Evolutionary conservation across 2,888 invertebrate species (phyloP), one percentile per base, ranked within the genome.

Genomic region (Leptopilina drosophilae): DNA sequence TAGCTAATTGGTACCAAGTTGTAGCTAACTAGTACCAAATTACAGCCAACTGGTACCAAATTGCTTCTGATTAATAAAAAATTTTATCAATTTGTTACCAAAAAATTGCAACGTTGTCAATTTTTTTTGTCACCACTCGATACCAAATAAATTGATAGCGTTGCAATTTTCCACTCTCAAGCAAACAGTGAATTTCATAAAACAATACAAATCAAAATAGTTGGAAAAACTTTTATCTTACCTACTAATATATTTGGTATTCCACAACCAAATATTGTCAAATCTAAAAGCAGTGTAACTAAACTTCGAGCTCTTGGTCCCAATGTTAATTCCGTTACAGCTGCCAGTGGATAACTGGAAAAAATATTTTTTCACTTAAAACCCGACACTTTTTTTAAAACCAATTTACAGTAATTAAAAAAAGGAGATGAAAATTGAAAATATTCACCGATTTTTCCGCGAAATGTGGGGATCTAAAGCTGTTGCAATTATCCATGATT

Each of bases 181-280:
- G 20, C 20, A 33, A 33, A 33, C 33, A 26, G 26, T 33, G 33
- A 33, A 33, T 33, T 33, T 20, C 20, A 33, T 33, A 2, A 33
- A 33, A 33, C 2, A 33, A 33, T 33, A 5, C 5, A 33, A 67
- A 67, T 46, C n/a, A 4, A 42, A 20, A 33, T 65, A 65, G 11
- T 15, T 15, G 20, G 66, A 66, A 59, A 14, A 59, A 5, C 62
- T 46, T 14, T 78, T 20, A 42, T 46, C 81, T 49, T 92, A 95
- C 96, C 96, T 83, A 97, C 95, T 78, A 97, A 94, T 81, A 97
- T 93, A 91, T 96, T 96, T 0, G 97, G 97, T 82, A 97, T 95
- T 20, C 96, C 95, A 15, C 95, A 95, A 0, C 95, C 95, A 88
- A 97, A 97, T 62, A 97, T 94, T 0, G 96, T 95, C 0, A 96